Evolutionary conservation across 2,888 invertebrate genomes (phyloP).

Genomic region (Cheilosia scutellata): DNA sequence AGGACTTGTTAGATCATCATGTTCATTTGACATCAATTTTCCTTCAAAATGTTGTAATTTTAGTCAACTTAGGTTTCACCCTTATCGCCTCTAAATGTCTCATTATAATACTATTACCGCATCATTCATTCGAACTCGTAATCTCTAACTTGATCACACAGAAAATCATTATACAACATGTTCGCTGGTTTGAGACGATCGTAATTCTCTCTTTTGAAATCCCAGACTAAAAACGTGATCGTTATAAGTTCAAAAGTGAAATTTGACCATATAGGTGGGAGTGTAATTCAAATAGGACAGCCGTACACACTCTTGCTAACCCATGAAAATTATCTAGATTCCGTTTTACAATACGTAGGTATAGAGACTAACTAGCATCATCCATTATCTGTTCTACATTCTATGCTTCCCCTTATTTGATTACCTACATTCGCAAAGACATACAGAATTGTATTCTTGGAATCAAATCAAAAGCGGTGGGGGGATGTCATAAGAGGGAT

Average conservation of each 20-base stretch:
- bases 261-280: conserved; percentile 11
- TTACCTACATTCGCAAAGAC: neutral
- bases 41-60: too few species aligned
- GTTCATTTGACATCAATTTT: too few species aligned
- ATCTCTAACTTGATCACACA: too few species aligned
- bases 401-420: conserved; percentile 34
- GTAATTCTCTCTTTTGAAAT: neutral
- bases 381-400: conserved; percentile 33
- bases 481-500: conserved; percentile 30
- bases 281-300: conserved; percentile 6
- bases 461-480: conserved; percentile 22
- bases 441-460: conserved; percentile 19
- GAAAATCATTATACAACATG: neutral
- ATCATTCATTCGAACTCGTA: neutral
- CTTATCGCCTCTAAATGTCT: too few species aligned
- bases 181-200: conserved; percentile 9
- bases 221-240: too few species aligned
- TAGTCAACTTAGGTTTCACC: too few species aligned
- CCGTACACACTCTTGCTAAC: neutral
- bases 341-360: neutral
- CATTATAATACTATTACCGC: conserved; percentile 6
- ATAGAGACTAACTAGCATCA: too few species aligned
- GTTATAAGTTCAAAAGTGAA: conserved; percentile 29
- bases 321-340: neutral
- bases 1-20: too few species aligned